A percentile compares a stretch with the other conserved stretches of the same genome.
These are phyloP conservation scores for Cottus gobio DNA, from an alignment of 2,113 vertebrate species.

Conservation along the genomic window DNA sequence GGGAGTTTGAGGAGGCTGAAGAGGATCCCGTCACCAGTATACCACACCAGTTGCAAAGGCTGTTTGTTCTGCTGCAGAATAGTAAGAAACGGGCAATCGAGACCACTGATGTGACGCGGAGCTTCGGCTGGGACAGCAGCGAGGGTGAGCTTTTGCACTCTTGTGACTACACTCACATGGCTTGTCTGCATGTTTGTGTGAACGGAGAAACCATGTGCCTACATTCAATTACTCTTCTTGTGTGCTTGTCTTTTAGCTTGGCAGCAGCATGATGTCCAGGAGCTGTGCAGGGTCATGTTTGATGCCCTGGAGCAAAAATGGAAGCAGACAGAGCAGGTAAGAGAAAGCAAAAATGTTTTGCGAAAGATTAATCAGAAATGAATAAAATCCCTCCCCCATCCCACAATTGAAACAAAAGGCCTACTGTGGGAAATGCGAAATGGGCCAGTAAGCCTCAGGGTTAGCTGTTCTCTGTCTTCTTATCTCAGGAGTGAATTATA, in stretches of 20 bases:
- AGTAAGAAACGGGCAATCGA: conserved; percentile 99
- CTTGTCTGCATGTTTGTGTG: neutral
- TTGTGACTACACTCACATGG: conserved; percentile 39
- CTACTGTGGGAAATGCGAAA: conserved; percentile 55
- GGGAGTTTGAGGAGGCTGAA: conserved; percentile 98
- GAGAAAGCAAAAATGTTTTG: conserved; percentile 31
- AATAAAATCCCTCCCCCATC: neutral
- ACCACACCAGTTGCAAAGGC: conserved; percentile 95
- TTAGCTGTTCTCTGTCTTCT: conserved; percentile 49
- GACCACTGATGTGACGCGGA: conserved; percentile 97
- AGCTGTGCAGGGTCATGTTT: conserved; percentile 99
- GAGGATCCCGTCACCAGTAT: conserved; percentile 97
- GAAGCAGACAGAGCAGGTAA: conserved; percentile 99
- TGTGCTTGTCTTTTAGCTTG: conserved; percentile 86
- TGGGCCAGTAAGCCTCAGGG: conserved; percentile 44
- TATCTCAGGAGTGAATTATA: conserved; percentile 42
- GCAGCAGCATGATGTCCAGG: conserved; percentile 99
- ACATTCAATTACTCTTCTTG: conserved; percentile 17
- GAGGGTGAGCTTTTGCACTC: conserved; percentile 86
- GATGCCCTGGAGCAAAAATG: conserved; percentile 99
- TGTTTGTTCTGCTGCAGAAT: conserved; percentile 97
- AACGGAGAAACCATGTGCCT: conserved; percentile 19
- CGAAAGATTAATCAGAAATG: neutral
- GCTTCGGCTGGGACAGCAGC: conserved; percentile 99
- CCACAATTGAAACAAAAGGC: conserved; percentile 63